These are phyloP conservation scores for Platichthys flesus DNA, from an alignment of 2,113 vertebrate genomes.

Conservation along the genomic window DNA sequence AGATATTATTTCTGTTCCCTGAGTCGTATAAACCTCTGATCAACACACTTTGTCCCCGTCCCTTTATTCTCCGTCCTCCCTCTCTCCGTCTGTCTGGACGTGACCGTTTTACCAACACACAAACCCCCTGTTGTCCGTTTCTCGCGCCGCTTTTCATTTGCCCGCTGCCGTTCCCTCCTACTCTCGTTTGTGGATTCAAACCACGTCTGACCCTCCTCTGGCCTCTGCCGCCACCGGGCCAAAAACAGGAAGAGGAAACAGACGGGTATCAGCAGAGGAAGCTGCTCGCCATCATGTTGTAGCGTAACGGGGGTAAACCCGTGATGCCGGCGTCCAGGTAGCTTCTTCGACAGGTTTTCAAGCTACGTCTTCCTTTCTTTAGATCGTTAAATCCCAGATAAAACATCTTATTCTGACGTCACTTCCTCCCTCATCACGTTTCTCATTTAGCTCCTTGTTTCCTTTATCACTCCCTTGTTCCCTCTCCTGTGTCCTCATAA, in stretches of 20 bases:
- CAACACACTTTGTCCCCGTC: constrained; percentile 37
- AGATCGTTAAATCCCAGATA: too few relatives aligned
- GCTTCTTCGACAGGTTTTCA: too few relatives aligned
- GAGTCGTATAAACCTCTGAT: background rate
- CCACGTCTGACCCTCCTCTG: constrained; percentile 69
- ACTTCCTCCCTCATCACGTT: background rate
- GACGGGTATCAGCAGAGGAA: constrained; percentile 70
- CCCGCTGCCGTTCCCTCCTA: constrained; percentile 30
- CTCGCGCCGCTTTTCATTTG: constrained; percentile 62
- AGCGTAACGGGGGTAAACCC: background rate
- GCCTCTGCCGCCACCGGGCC: constrained; percentile 43
- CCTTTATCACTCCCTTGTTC: background rate
- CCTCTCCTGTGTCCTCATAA: background rate
- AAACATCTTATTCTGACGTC: background rate
- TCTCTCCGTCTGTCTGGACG: constrained; percentile 59
- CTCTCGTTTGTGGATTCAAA: constrained; percentile 64
- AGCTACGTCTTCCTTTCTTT: too few relatives aligned
- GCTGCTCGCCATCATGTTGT: constrained; percentile 21
- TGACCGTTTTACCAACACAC: constrained; percentile 76
- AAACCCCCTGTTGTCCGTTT: constrained; percentile 59
- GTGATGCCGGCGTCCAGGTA: background rate
- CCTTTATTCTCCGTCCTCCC: constrained; percentile 48
- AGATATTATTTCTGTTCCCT: background rate
- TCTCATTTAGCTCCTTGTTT: background rate
- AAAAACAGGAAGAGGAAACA: constrained; percentile 80